A percentile compares a stretch with the other conserved stretches of the same genome.
Conservation (phyloP, 2,797 vertebrate genomes). For the Parotocinclus haroldoi region DNA sequence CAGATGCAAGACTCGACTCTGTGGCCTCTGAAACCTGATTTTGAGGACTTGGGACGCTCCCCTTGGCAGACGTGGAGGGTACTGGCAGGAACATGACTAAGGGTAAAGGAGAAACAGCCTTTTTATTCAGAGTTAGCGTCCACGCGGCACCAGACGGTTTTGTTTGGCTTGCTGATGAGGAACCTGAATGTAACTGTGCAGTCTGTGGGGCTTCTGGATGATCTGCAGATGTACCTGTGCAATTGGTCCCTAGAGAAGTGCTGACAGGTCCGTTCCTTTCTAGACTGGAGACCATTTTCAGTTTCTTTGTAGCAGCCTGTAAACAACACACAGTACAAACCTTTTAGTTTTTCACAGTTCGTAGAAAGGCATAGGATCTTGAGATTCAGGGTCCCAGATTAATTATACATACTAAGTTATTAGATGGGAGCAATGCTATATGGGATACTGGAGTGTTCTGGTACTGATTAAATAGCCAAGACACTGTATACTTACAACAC, state of each 20-base stretch:
- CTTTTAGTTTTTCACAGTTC: too few relatives aligned
- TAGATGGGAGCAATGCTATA: too few relatives aligned
- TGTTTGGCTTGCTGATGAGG: constrained; percentile 9
- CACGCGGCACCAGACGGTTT: constrained; percentile 44
- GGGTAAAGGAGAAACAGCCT: constrained; percentile 55
- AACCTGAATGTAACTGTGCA: constrained; percentile 1
- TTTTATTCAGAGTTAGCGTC: constrained; percentile 63
- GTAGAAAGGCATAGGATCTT: too few relatives aligned
- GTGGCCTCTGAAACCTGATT: neutral
- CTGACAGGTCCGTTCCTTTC: neutral
- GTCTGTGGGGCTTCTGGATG: neutral
- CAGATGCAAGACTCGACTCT: neutral
- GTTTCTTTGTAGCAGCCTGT: constrained; percentile 36
- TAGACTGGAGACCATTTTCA: neutral
- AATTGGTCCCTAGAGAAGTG: neutral
- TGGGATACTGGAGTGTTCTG: too few relatives aligned
- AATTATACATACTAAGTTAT: too few relatives aligned
- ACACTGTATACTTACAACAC: too few relatives aligned
- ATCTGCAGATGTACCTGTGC: neutral
- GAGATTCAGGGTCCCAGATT: too few relatives aligned
- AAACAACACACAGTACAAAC: constrained; percentile 3
- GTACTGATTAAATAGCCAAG: too few relatives aligned
- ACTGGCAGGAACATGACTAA: constrained; percentile 66
- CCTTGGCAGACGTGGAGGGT: constrained; percentile 31
- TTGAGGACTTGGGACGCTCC: constrained; percentile 24